Evolutionary conservation across 64 coral and sea anemone genomes (phyloP), one percentile per base, ranked within the genome.

Genomic region (Acropora yongei): DNA sequence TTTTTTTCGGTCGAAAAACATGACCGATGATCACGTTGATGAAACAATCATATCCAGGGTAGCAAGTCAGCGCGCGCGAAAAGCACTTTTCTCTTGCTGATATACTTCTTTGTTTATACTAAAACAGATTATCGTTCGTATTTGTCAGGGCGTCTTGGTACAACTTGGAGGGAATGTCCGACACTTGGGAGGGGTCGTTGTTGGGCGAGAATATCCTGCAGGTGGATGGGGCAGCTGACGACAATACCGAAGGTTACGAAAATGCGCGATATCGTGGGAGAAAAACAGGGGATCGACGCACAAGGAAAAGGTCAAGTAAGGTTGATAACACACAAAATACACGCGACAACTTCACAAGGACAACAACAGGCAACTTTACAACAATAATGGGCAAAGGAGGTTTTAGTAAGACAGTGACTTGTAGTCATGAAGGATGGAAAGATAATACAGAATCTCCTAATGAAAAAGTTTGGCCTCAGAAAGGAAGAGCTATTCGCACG

Each of bases 221-320:
- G 78, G 19, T 97, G 49, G 95, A 97, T 77, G 95, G 95, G 14
- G 74, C 92, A 0, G 88, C 84, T 17, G 95, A 97, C 69, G 88
- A 94, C 3, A 74, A 87, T 17, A 68, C 73, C 0, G 3, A 30
- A 8, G 57, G 83, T 84, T 9, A 75, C 57, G 46, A 18, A 49
- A 65, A 71, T 42, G 60, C 55, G 8, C 45, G 8, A 20, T 13
- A 16, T 44, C 43, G 2, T 30, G 76, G 40, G 47, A 76, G 68
- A 67, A 57, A 47, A 53, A 3, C 16, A 3, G 43, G 7, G 14
- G 78, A 77, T 19, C 41, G 30, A 8, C 78, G 18, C 6, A 8
- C 42, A 50, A n/a, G 55, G 8, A 46, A 16, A 45, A 82, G 42
- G 49, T 66, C 57, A 16, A 66, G 42, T 85, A 8, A n/a, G 49